These are phyloP conservation scores for Formicarius rufipectus DNA, from an alignment of 2,113 vertebrate genomes.

Conservation along the genomic window DNA sequence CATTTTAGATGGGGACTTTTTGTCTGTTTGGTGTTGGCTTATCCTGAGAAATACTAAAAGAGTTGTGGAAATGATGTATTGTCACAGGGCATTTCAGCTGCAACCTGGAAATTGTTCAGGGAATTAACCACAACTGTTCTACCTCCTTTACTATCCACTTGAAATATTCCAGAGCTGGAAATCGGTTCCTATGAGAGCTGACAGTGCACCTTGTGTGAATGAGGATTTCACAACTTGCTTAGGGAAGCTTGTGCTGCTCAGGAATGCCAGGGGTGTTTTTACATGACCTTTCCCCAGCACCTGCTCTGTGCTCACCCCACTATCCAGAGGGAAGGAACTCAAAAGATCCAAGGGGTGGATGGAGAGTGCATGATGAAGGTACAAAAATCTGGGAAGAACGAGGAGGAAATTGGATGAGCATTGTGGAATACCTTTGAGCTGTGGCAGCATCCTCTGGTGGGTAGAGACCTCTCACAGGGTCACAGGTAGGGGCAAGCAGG, in stretches of 20 bases:
- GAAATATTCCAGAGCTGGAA: neutral
- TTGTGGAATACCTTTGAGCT: neutral
- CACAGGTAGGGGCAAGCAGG: neutral
- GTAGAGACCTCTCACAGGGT: neutral
- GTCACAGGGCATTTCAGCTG: neutral
- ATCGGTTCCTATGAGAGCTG: neutral
- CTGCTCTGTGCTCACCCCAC: neutral
- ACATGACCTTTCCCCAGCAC: neutral
- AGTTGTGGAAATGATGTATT: neutral
- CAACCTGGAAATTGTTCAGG: neutral
- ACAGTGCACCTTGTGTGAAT: neutral
- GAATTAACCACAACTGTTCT: neutral
- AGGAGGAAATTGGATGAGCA: neutral
- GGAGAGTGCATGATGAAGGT: neutral
- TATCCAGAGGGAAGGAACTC: neutral
- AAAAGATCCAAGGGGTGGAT: neutral
- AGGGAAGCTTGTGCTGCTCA: rapidly evolving
- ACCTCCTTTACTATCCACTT: neutral
- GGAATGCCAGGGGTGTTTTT: neutral
- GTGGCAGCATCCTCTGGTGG: neutral
- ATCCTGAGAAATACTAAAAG: neutral
- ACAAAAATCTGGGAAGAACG: neutral
- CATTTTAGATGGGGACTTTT: neutral
- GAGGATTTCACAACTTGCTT: neutral
- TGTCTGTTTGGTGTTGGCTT: neutral